A percentile compares a stretch with the other conserved stretches of the same genome.
phyloP scores from a whole-genome alignment of 2,797 vertebrate species.

The Intellagama lesueurii region DNA sequence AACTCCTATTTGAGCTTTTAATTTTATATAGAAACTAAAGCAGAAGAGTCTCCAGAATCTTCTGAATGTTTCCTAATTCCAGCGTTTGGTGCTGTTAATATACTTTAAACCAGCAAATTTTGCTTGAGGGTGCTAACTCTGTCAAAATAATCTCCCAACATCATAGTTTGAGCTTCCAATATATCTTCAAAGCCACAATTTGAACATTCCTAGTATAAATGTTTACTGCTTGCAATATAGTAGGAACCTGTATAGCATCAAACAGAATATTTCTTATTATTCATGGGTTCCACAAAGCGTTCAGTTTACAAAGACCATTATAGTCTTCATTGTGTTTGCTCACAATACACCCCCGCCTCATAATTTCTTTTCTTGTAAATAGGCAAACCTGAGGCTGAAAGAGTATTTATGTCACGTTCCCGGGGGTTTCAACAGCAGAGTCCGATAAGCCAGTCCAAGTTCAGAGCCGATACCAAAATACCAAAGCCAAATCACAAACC shows the following conservation, averaged over 20 bases:
- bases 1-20: slow-evolving; percentile 31
- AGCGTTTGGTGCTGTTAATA: not conserved
- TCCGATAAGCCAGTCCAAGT: too few species aligned
- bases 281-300: not conserved
- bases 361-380: not conserved
- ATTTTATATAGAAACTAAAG: slow-evolving; percentile 41
- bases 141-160: slow-evolving; percentile 38
- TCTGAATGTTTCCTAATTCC: slow-evolving; percentile 24
- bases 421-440: too few species aligned
- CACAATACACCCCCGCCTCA: not conserved
- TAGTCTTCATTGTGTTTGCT: not conserved
- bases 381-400: not conserved
- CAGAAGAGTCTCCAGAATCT: slow-evolving; percentile 16
- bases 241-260: not conserved
- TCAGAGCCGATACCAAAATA: too few species aligned
- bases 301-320: not conserved
- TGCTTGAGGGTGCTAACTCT: slow-evolving; percentile 36
- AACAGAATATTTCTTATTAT: not conserved
- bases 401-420: too few species aligned
- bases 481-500: too few species aligned
- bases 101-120: slow-evolving; percentile 26
- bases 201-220: not conserved
- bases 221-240: slow-evolving; percentile 21
- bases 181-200: slow-evolving; percentile 13
- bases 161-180: slow-evolving; percentile 22